Conservation (phyloP, 64 coral and sea anemone species). For the Platygyra sinensis region DNA sequence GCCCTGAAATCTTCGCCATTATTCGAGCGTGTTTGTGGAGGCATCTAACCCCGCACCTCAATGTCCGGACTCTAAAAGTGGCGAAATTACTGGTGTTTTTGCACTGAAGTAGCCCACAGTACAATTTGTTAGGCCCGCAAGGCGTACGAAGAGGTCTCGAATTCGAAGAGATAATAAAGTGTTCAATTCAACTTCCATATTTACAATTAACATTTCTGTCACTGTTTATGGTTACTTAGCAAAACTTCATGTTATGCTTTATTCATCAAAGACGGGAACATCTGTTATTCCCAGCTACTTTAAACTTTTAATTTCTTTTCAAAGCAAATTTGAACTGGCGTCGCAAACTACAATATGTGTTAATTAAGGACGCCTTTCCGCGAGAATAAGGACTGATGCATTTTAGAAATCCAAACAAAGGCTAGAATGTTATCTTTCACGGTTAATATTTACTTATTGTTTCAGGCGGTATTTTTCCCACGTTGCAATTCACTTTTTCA, state of each 20-base stretch:
- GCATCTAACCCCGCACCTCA: conserved; percentile 22
- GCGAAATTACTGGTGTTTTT: neutral
- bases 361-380: neutral
- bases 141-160: too few relatives aligned
- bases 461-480: neutral
- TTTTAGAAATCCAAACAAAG: neutral
- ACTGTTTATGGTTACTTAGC: neutral
- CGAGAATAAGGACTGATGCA: neutral
- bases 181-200: neutral
- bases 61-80: conserved; percentile 5
- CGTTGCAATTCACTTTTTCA: neutral
- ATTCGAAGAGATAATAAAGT: too few relatives aligned
- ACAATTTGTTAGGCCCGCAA: conserved; percentile 1
- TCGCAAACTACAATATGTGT: neutral
- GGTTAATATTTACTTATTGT: neutral
- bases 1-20: conserved; percentile 29
- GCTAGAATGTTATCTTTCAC: neutral
- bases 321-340: neutral
- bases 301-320: neutral
- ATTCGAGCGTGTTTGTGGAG: neutral
- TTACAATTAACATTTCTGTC: neutral
- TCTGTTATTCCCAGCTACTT: neutral
- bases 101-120: neutral
- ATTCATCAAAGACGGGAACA: neutral
- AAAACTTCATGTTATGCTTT: neutral